Percentiles rank a stretch among this genome's conserved stretches.
phyloP scores from a whole-genome alignment of 1,140 invertebrate species.

The Drosophila willistoni region DNA sequence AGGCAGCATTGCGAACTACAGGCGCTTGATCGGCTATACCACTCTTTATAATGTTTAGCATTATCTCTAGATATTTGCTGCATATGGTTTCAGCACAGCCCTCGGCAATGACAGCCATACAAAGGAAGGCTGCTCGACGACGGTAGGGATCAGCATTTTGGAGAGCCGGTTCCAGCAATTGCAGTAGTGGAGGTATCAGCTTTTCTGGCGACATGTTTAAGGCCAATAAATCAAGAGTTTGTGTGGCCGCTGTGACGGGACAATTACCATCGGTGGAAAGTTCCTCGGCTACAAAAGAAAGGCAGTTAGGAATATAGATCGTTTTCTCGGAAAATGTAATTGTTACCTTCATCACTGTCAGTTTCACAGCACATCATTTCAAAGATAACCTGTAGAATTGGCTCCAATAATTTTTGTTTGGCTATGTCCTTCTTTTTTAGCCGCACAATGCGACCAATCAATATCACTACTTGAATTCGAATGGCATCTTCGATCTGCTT shows the following conservation, averaged over 20 bases:
- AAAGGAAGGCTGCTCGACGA: slow-evolving; percentile 89
- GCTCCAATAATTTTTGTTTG: slow-evolving; percentile 89
- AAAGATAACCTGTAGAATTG: slow-evolving; percentile 89
- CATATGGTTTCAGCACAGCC: slow-evolving; percentile 91
- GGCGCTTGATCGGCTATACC: slow-evolving; percentile 87
- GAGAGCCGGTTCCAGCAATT: slow-evolving; percentile 86
- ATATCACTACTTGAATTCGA: slow-evolving; percentile 87
- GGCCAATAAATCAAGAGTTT: slow-evolving; percentile 90
- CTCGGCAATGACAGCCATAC: slow-evolving; percentile 90
- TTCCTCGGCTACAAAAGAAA: slow-evolving; percentile 28
- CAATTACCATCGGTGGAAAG: slow-evolving; percentile 63
- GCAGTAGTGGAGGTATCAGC: slow-evolving; percentile 88
- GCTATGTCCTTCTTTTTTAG: slow-evolving; percentile 90
- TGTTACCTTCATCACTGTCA: slow-evolving; percentile 85
- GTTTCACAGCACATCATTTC: slow-evolving; percentile 86
- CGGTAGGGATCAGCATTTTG: slow-evolving; percentile 85
- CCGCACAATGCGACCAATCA: slow-evolving; percentile 87
- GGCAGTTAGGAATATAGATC: not conserved
- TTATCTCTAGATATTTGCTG: slow-evolving; percentile 88
- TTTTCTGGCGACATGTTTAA: slow-evolving; percentile 91
- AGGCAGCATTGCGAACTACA: slow-evolving; percentile 88
- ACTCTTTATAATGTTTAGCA: slow-evolving; percentile 88
- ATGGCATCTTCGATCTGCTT: slow-evolving; percentile 85
- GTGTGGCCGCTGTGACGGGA: slow-evolving; percentile 87
- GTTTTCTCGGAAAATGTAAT: too few species aligned